Evolutionary conservation across 2,797 vertebrate species (phyloP).

Genomic region (Myotis daubentonii): DNA sequence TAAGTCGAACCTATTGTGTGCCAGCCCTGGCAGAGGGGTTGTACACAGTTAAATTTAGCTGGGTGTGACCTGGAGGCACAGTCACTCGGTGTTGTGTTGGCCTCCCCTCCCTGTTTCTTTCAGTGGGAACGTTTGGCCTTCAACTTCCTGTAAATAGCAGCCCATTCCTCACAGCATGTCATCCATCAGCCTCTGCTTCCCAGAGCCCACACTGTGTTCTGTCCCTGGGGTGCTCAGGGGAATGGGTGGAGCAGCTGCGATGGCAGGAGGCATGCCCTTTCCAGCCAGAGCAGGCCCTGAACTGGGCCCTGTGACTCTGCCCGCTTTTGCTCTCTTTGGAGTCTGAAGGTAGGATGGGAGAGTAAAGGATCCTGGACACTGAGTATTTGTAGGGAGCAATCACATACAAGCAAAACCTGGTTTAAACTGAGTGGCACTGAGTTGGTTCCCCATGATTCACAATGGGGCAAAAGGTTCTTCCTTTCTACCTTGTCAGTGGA

Average conservation of each 20-base stretch:
- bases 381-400: slow-evolving; percentile 39
- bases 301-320: slow-evolving; percentile 73
- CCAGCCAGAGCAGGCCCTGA: slow-evolving; percentile 87
- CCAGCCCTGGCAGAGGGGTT: slow-evolving; percentile 60
- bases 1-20: slow-evolving; percentile 73
- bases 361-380: background rate
- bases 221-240: slow-evolving; percentile 74
- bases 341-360: slow-evolving; percentile 74
- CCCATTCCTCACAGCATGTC: slow-evolving; percentile 62
- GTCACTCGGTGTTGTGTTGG: background rate
- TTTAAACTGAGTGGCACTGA: background rate
- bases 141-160: slow-evolving; percentile 66
- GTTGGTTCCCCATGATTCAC: background rate
- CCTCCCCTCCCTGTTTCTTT: slow-evolving; percentile 37
- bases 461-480: background rate
- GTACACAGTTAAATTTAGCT: background rate
- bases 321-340: slow-evolving; percentile 74
- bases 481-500: background rate
- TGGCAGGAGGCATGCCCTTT: slow-evolving; percentile 74
- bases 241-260: slow-evolving; percentile 71
- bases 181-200: slow-evolving; percentile 62
- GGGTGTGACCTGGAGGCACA: background rate
- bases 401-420: background rate
- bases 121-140: slow-evolving; percentile 56
- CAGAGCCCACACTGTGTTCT: slow-evolving; percentile 59